phyloP scores from a whole-genome alignment of 1,140 invertebrate species.

The Neotoxoptera formosana region DNA sequence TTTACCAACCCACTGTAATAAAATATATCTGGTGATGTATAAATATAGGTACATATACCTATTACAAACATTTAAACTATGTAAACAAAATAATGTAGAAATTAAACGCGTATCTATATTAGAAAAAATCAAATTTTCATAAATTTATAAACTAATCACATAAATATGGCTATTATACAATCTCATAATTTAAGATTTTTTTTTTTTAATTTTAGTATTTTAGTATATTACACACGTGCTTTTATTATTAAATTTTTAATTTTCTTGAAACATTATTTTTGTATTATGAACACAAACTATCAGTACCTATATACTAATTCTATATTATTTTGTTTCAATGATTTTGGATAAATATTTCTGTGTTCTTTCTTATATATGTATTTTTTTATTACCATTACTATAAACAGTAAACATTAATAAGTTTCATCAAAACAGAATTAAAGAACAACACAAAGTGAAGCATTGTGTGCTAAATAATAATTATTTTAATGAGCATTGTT shows the following conservation, averaged over 20 bases:
- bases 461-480: neutral
- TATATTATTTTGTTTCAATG: neutral
- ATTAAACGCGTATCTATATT: too few species aligned
- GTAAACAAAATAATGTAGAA: neutral
- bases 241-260: neutral
- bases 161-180: neutral
- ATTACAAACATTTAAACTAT: neutral
- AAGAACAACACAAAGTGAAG: neutral
- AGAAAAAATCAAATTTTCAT: neutral
- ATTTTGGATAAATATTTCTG: neutral
- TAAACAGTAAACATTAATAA: neutral
- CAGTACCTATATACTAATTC: neutral
- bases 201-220: neutral
- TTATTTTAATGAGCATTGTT: slow-evolving; percentile 15
- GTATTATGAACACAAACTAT: neutral
- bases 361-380: neutral
- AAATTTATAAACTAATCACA: neutral
- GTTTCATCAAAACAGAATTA: neutral
- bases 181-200: neutral
- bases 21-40: neutral
- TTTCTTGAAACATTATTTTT: neutral
- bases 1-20: neutral
- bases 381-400: neutral
- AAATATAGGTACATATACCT: too few species aligned
- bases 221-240: neutral